phyloP scores from a whole-genome alignment of 2,888 invertebrate species.

The Cheilosia impressa region DNA sequence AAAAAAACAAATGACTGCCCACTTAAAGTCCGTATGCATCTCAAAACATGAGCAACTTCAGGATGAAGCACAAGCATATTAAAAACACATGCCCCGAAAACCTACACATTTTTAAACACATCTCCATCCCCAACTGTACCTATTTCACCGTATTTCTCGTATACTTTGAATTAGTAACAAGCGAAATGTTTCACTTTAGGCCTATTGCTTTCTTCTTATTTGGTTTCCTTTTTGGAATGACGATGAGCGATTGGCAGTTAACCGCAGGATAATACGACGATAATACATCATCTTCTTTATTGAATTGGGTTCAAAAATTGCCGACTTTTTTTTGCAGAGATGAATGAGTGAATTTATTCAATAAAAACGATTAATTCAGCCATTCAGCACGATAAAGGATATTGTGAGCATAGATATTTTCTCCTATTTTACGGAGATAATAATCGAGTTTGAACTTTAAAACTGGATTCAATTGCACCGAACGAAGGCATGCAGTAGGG shows the following conservation, averaged over 20 bases:
- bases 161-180: background rate
- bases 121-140: background rate
- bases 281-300: slow-evolving; percentile 53
- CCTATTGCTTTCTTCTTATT: slow-evolving; percentile 19
- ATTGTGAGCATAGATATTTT: slow-evolving; percentile 18
- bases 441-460: background rate
- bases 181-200: background rate
- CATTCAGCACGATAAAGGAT: slow-evolving; percentile 22
- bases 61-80: background rate
- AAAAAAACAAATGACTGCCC: too few species aligned
- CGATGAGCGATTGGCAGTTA: slow-evolving; percentile 52
- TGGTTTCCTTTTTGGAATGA: slow-evolving; percentile 8
- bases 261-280: slow-evolving; percentile 47
- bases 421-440: background rate
- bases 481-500: background rate
- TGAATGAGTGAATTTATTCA: slow-evolving; percentile 9
- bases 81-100: background rate
- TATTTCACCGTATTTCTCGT: background rate
- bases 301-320: slow-evolving; percentile 14
- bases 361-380: slow-evolving; percentile 29
- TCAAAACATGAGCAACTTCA: background rate
- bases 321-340: background rate
- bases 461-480: slow-evolving; percentile 19
- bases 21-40: background rate
- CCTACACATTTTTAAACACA: background rate